phyloP scores from a whole-genome alignment of 2,797 vertebrate genomes.

The Neomorphus geoffroyi region DNA sequence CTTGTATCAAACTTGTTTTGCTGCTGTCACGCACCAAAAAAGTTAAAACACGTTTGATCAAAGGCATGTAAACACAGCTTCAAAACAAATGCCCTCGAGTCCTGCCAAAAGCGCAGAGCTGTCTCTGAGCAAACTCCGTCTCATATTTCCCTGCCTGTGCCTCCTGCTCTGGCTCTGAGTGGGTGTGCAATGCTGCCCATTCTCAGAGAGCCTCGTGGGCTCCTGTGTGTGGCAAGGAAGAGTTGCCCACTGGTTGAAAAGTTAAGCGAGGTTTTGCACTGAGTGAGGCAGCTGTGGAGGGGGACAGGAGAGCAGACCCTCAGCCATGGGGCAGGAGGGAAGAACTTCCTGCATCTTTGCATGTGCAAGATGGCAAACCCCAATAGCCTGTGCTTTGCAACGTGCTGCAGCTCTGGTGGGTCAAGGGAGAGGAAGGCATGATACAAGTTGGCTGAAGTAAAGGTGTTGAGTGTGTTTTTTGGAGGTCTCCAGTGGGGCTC shows the following conservation, averaged over 20 bases:
- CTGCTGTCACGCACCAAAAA: constrained; percentile 67
- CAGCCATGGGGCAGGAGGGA: fast-evolving
- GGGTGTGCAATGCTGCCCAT: background rate
- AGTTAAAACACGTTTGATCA: constrained; percentile 73
- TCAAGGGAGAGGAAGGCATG: background rate
- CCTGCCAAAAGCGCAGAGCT: constrained; percentile 66
- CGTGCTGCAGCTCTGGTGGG: background rate
- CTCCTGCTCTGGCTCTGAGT: background rate
- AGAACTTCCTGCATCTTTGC: background rate
- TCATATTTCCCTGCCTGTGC: constrained; percentile 25
- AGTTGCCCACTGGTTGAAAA: background rate
- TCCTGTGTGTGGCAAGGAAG: background rate
- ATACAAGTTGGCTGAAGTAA: background rate
- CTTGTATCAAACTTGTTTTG: constrained; percentile 71
- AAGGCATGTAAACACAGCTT: constrained; percentile 72
- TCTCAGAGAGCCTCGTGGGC: background rate
- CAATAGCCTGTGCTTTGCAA: background rate
- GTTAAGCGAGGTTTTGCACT: background rate
- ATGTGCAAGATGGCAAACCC: background rate
- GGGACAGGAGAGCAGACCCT: background rate
- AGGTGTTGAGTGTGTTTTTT: background rate
- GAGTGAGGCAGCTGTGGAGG: background rate
- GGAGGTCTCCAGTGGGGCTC: background rate
- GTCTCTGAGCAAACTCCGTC: constrained; percentile 18
- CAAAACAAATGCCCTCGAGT: constrained; percentile 67